These are phyloP conservation scores for Drosophila kokeensis DNA, from an alignment of 2,888 invertebrate species.

Conservation along the genomic window DNA sequence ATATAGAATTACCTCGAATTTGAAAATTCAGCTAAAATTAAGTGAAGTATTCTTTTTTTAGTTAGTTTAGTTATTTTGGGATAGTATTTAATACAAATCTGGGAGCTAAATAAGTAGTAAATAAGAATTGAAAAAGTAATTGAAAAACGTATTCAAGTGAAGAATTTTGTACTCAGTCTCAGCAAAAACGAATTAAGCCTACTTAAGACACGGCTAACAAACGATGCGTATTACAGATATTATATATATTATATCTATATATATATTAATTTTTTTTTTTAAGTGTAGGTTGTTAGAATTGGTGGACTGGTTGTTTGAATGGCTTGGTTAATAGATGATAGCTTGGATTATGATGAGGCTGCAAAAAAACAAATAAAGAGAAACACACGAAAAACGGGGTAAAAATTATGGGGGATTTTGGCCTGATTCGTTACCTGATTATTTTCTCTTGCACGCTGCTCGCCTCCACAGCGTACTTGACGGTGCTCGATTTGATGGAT, in stretches of 20 bases:
- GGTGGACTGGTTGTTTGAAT: constrained; percentile 45
- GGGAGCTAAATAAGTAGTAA: background rate
- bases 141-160: background rate
- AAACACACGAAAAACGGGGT: constrained; percentile 27
- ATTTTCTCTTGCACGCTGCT: constrained; percentile 86
- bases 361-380: constrained; percentile 34
- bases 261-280: background rate
- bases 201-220: background rate
- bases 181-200: background rate
- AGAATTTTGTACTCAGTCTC: background rate
- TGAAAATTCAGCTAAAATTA: background rate
- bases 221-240: background rate
- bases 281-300: constrained; percentile 2
- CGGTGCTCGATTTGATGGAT: constrained; percentile 84
- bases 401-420: background rate
- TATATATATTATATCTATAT: background rate
- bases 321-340: constrained; percentile 66
- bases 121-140: background rate
- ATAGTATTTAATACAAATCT: background rate
- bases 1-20: background rate
- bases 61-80: background rate
- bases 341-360: constrained; percentile 42
- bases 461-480: constrained; percentile 87
- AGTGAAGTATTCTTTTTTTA: too few relatives aligned
- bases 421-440: constrained; percentile 76